Conservation (phyloP, 1,140 invertebrate species). For the Phymorhynchus buccinoides region DNA sequence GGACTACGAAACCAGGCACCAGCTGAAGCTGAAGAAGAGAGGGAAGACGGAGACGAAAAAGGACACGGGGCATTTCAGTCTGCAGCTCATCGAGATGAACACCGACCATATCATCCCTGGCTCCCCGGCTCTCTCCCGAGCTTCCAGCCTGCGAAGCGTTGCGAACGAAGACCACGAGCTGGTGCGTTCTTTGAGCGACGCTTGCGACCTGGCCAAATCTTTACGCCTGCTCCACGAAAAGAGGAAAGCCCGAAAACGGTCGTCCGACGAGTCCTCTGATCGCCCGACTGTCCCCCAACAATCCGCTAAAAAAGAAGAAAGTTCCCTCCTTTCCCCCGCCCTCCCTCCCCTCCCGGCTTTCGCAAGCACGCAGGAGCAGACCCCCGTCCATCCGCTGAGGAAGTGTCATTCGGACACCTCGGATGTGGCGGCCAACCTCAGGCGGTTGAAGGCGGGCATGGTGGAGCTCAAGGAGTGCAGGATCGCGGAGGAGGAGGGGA, state of each 20-base stretch:
- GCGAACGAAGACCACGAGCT: neutral
- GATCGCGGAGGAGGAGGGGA: neutral
- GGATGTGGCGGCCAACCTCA: neutral
- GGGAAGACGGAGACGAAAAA: neutral
- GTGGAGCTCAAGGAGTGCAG: neutral
- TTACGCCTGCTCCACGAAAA: neutral
- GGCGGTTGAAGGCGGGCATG: neutral
- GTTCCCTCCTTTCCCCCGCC: neutral
- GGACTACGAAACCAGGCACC: neutral
- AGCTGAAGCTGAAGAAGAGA: neutral
- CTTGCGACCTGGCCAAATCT: neutral
- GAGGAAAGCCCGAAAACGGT: neutral
- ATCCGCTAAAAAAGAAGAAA: neutral
- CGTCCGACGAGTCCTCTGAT: neutral
- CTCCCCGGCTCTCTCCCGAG: neutral
- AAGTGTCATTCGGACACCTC: neutral
- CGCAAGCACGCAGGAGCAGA: neutral
- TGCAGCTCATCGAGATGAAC: neutral
- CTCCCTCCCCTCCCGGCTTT: neutral
- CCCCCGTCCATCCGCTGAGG: neutral
- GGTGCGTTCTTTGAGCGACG: neutral
- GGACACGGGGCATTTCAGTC: neutral
- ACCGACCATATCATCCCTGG: neutral
- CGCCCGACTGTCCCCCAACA: neutral
- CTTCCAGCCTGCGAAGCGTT: neutral